phyloP scores from a whole-genome alignment of 2,888 invertebrate species.

The Conops quadrifasciatus region DNA sequence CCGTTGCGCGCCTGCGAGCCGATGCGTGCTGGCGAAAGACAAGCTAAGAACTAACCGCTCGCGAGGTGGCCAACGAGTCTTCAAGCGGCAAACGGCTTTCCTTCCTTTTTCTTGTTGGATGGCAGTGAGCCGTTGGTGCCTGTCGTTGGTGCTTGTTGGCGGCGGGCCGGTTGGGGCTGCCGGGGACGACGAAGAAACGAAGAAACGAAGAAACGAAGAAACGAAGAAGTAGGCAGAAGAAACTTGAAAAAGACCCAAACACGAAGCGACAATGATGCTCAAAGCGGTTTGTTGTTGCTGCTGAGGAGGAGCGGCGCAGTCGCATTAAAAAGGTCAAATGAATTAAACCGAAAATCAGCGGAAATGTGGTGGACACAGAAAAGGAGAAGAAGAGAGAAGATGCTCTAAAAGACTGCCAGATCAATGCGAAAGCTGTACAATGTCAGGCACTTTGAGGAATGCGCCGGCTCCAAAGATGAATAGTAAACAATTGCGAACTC shows the following conservation, averaged over 20 bases:
- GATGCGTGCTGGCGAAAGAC: constrained; percentile 59
- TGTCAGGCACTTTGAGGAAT: too few relatives aligned
- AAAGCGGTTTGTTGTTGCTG: constrained; percentile 5
- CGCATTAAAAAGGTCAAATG: background rate
- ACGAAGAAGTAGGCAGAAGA: constrained; percentile 23
- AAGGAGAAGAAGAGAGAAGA: too few relatives aligned
- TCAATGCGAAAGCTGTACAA: too few relatives aligned
- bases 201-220: constrained; percentile 32
- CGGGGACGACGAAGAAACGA: constrained; percentile 29
- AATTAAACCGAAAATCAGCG: background rate
- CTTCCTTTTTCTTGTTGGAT: background rate
- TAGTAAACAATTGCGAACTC: too few relatives aligned
- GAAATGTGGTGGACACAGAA: background rate
- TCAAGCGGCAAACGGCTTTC: constrained; percentile 39
- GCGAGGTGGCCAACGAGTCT: constrained; percentile 47
- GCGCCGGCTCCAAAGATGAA: too few relatives aligned
- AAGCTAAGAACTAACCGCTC: constrained; percentile 62
- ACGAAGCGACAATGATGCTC: background rate
- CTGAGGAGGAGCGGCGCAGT: background rate
- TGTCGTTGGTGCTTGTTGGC: too few relatives aligned
- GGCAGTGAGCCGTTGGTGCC: background rate
- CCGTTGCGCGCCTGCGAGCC: background rate
- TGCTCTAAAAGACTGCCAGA: too few relatives aligned
- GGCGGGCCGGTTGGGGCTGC: background rate
- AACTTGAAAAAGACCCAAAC: background rate